These are phyloP conservation scores for Thysanoteuthis rhombus DNA, from an alignment of 2,888 invertebrate genomes.

Conservation along the genomic window DNA sequence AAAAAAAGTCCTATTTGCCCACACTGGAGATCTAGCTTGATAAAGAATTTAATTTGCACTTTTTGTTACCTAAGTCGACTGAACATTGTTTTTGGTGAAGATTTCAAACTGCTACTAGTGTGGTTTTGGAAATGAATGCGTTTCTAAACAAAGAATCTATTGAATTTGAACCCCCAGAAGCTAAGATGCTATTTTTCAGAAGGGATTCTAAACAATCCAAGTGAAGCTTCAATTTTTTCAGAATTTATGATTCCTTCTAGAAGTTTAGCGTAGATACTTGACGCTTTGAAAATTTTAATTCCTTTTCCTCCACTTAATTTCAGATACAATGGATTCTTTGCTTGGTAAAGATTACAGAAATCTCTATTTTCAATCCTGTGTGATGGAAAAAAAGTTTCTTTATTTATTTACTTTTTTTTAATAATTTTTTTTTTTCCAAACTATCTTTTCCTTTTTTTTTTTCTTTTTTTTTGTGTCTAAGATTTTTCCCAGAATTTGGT, in stretches of 20 bases:
- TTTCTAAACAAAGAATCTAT: not conserved
- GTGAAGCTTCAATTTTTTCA: not conserved
- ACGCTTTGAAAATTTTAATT: not conserved
- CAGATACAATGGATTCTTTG: not conserved
- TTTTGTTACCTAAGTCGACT: not conserved
- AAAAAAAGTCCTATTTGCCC: not conserved
- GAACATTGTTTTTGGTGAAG: not conserved
- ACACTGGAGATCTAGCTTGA: constrained; percentile 1
- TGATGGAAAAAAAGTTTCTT: not conserved
- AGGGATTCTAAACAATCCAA: not conserved
- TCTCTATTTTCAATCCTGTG: not conserved
- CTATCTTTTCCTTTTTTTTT: no score
- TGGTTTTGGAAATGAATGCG: not conserved
- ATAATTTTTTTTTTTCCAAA: not conserved
- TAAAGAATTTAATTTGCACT: not conserved
- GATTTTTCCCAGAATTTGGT: not conserved
- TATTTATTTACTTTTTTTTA: not conserved
- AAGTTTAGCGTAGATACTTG: not conserved
- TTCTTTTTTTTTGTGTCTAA: not conserved
- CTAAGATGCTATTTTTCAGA: not conserved
- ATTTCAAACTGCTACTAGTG: not conserved
- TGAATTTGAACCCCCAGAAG: not conserved
- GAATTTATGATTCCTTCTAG: no score
- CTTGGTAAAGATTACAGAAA: not conserved
- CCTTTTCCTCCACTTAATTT: not conserved